Percentiles rank a stretch among this genome's conserved stretches.
Conservation (phyloP, 2,797 vertebrate species). For the Arvicola amphibius region DNA sequence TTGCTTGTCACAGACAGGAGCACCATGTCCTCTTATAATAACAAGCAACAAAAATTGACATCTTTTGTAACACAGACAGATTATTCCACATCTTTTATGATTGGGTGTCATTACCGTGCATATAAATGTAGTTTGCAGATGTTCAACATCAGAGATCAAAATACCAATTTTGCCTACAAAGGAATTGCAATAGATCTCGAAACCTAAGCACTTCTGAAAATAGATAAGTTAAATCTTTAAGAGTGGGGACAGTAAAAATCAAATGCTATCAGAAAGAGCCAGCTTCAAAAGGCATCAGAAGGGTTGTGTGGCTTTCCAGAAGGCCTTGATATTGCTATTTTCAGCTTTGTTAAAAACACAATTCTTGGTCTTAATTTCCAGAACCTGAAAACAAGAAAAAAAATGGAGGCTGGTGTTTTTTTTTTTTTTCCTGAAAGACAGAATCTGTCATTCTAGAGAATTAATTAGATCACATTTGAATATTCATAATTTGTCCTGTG, state of each 20-base stretch:
- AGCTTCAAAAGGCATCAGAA: background rate
- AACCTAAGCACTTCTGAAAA: conserved; percentile 76
- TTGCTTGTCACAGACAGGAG: conserved; percentile 68
- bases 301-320: conserved; percentile 36
- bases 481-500: conserved; percentile 82
- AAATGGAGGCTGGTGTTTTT: conserved; percentile 75
- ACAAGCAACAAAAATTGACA: conserved; percentile 71
- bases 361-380: conserved; percentile 63
- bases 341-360: conserved; percentile 49
- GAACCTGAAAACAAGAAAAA: background rate
- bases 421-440: conserved; percentile 75
- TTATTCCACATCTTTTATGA: conserved; percentile 69
- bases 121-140: conserved; percentile 78
- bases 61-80: conserved; percentile 74
- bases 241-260: conserved; percentile 68
- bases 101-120: conserved; percentile 58
- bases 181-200: conserved; percentile 69
- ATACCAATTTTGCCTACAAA: conserved; percentile 68
- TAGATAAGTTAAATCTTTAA: conserved; percentile 71
- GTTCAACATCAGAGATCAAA: conserved; percentile 80
- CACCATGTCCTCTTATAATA: conserved; percentile 76
- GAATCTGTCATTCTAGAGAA: conserved; percentile 80
- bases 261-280: conserved; percentile 65
- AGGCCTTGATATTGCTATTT: conserved; percentile 64
- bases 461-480: conserved; percentile 86